Percentiles rank a stretch among this genome's conserved stretches.
These are phyloP conservation scores for Cabera pusaria DNA, from an alignment of 2,888 invertebrate species.

Conservation along the genomic window DNA sequence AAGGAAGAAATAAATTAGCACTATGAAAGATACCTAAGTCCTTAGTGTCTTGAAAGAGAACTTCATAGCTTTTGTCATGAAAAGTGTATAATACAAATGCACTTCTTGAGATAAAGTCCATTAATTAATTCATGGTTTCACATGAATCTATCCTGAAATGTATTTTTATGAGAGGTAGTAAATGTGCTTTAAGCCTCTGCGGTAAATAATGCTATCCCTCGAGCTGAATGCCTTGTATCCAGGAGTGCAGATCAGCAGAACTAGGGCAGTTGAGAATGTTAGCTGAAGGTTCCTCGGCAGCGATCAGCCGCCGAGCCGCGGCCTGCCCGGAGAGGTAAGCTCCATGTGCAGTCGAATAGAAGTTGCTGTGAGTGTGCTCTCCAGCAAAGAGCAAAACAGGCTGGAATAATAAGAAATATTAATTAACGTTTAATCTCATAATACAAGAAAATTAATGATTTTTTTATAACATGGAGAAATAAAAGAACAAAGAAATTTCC, in stretches of 20 bases:
- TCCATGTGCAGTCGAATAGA: conserved; percentile 97
- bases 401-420: conserved; percentile 83
- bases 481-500: too few relatives aligned
- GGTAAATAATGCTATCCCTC: conserved; percentile 65
- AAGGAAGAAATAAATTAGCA: background rate
- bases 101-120: conserved; percentile 3
- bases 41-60: conserved; percentile 17
- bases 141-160: conserved; percentile 1
- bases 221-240: conserved; percentile 94
- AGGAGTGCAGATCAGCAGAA: conserved; percentile 91
- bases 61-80: conserved; percentile 35
- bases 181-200: conserved; percentile 4
- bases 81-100: conserved; percentile 15
- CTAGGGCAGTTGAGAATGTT: conserved; percentile 88
- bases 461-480: too few relatives aligned
- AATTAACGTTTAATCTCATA: too few relatives aligned
- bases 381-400: conserved; percentile 95
- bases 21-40: conserved; percentile 11
- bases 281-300: conserved; percentile 84
- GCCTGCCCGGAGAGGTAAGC: conserved; percentile 94
- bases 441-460: too few relatives aligned
- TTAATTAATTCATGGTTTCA: too few relatives aligned
- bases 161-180: too few relatives aligned
- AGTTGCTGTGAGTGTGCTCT: conserved; percentile 96
- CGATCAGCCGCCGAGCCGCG: conserved; percentile 89